A percentile compares a stretch with the other conserved stretches of the same genome.
These are phyloP conservation scores for Eriocheir sinensis DNA, from an alignment of 1,140 invertebrate genomes.

Conservation along the genomic window DNA sequence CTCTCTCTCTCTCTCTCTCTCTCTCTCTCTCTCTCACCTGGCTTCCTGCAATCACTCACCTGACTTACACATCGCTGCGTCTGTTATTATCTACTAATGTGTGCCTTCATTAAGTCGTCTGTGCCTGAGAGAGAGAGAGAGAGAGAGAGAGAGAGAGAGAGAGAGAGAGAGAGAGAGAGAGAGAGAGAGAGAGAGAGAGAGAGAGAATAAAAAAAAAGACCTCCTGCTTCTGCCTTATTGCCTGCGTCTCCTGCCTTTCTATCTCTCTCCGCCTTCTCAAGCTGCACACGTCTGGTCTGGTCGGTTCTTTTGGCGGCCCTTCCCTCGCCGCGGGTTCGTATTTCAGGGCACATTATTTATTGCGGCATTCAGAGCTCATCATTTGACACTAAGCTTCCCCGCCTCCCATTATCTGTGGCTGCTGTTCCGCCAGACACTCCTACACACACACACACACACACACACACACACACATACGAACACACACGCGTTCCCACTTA, in stretches of 20 bases:
- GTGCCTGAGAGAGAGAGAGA: background rate
- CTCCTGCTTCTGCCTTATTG: background rate
- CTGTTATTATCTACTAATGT: background rate
- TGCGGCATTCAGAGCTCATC: background rate
- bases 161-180: background rate
- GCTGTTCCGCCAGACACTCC: background rate
- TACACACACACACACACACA: background rate
- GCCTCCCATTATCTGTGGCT: background rate
- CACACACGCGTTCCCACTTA: too few species aligned
- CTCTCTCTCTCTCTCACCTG: background rate
- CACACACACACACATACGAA: background rate
- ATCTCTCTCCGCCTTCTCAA: background rate
- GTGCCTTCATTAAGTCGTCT: constrained; percentile 4
- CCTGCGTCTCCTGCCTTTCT: background rate
- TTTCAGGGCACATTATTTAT: background rate
- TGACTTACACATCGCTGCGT: background rate
- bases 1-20: constrained; percentile 21
- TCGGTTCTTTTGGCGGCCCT: too few species aligned
- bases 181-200: background rate
- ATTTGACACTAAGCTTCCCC: background rate
- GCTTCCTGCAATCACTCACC: background rate
- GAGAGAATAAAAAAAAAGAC: background rate
- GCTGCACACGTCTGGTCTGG: background rate
- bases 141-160: constrained; percentile 22
- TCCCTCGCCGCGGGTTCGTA: background rate